Evolutionary conservation across 2,797 vertebrate species (phyloP).

Genomic region (Megaceryle alcyon): DNA sequence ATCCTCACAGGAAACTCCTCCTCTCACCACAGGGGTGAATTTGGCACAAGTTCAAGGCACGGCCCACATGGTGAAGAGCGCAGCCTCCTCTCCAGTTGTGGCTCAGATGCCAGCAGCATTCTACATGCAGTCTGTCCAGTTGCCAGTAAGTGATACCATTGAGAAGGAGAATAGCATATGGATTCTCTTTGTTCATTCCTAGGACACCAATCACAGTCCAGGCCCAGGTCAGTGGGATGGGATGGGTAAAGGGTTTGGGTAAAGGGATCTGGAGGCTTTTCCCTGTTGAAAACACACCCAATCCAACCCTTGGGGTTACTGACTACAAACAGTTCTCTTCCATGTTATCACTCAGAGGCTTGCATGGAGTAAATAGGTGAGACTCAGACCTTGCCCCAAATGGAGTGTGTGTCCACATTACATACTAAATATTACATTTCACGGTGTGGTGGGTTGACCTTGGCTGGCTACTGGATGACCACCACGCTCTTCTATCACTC

Average conservation of each 20-base stretch:
- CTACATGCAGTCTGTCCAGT: conserved; percentile 82
- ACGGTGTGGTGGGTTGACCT: background rate
- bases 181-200: conserved; percentile 57
- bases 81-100: conserved; percentile 73
- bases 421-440: background rate
- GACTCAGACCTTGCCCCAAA: background rate
- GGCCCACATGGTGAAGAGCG: conserved; percentile 78
- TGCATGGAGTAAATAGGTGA: background rate
- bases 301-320: background rate
- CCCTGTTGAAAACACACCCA: background rate
- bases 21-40: conserved; percentile 69
- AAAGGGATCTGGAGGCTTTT: conserved; percentile 17
- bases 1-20: conserved; percentile 74
- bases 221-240: conserved; percentile 53
- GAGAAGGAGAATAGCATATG: conserved; percentile 20
- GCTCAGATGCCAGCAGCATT: conserved; percentile 80
- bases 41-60: conserved; percentile 78
- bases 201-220: conserved; percentile 34
- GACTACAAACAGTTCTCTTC: background rate
- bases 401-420: background rate
- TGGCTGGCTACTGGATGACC: background rate
- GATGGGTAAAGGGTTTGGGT: conserved; percentile 25
- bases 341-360: background rate
- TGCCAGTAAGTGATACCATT: conserved; percentile 79
- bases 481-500: background rate